A percentile compares a stretch with the other conserved stretches of the same genome.
Conservation (phyloP, 1,140 invertebrate species). For the Caenorhabditis tropicalis region DNA sequence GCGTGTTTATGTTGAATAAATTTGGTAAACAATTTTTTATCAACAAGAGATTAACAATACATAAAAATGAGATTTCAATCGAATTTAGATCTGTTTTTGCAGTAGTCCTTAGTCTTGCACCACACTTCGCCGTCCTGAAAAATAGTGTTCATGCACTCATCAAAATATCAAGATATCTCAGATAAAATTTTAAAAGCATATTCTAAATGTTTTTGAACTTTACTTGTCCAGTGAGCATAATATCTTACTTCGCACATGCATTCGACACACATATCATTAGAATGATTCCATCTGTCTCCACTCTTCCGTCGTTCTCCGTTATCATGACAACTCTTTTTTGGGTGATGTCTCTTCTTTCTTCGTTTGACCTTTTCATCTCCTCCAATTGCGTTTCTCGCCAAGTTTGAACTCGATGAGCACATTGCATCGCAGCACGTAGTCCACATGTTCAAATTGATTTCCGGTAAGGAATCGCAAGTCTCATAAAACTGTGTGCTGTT, state of each 20-base stretch:
- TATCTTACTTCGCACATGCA: slow-evolving; percentile 58
- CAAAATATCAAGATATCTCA: too few species aligned
- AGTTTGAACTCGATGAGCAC: background rate
- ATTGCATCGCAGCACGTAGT: slow-evolving; percentile 67
- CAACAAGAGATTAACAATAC: background rate
- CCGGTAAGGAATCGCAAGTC: slow-evolving; percentile 48
- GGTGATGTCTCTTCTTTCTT: background rate
- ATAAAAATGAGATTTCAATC: too few species aligned
- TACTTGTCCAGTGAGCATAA: background rate
- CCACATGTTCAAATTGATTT: slow-evolving; percentile 69
- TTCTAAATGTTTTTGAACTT: too few species aligned
- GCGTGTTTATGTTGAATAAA: background rate
- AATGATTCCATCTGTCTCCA: slow-evolving; percentile 38
- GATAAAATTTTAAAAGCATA: too few species aligned
- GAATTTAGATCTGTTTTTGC: background rate
- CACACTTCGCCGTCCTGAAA: slow-evolving; percentile 57
- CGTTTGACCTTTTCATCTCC: slow-evolving; percentile 56
- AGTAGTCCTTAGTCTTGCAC: slow-evolving; percentile 39
- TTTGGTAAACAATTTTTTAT: background rate
- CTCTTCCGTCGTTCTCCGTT: slow-evolving; percentile 30
- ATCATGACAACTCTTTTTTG: slow-evolving; percentile 43
- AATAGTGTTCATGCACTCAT: too few species aligned
- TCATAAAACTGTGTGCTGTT: slow-evolving; percentile 63
- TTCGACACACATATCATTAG: slow-evolving; percentile 53
- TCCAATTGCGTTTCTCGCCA: slow-evolving; percentile 25